Evolutionary conservation across 2,113 vertebrate species (phyloP), one percentile per base, ranked within the genome.

Genomic region (Garra rufa): DNA sequence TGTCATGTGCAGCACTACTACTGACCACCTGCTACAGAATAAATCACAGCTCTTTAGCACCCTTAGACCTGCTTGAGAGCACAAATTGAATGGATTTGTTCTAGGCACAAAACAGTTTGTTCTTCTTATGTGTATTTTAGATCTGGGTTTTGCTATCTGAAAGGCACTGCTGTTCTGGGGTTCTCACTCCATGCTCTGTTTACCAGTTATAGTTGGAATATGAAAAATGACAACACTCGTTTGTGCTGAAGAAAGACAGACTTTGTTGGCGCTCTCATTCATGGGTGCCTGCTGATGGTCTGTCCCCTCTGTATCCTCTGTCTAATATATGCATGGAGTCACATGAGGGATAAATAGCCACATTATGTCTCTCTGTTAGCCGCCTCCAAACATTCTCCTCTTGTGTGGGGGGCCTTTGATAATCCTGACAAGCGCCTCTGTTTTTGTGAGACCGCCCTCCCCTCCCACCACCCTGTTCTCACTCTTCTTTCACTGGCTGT

Each of bases 321-420:
- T 75, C 59, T 88, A 87, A 84, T 88, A 50, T 89, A 89, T 91
- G 83, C 86, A 76, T 3, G 3, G 80, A 90, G 84, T 90, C 88
- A 90, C 90, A 90, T 87, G 87, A 89, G 86, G 73, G 78, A 79
- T 89, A 87, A 90, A 91, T 76, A 86, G 87, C 14, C 48, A 71
- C 80, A 85, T 89, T 87, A 86, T 90, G 63, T 69, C 38, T 69
- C 79, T 57, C 76, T 67, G 76, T 81, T 71, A 78, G 82, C 85
- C 74, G 82, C 88, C 90, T 86, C 87, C 90, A 83, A 85, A 86
- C 86, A 87, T 90, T 90, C 88, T 86, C 76, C 69, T 80, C 57
- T 81, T 87, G 87, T 90, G 73, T 90, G 81, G 87, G 82, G 83
- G 83, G 77, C 81, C 87, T 90, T 90, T 91, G 85, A 90, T 87